Evolutionary conservation across 2,888 invertebrate genomes (phyloP), one percentile per base, ranked within the genome.

Genomic region (Noctua fimbriata): DNA sequence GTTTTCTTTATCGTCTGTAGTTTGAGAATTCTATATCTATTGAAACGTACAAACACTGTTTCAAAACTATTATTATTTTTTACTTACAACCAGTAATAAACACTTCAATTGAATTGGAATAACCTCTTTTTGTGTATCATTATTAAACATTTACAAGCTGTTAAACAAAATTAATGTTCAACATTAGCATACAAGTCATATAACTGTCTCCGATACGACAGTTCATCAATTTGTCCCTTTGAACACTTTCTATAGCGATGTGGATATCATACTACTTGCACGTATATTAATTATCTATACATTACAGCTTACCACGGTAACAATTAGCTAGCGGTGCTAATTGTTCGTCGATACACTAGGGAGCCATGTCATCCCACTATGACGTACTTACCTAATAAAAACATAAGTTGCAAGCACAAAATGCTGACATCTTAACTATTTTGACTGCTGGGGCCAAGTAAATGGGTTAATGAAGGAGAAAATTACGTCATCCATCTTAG

Each of bases 401-500:
- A 76, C 71, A 70, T 84, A 85, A 77, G 75, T 47, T 76, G 78
- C 84, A 78, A 79, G 78, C 84, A 71, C 66, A 77, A 83, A 90
- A 87, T 87, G 90, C 92, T 91, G 90, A 91, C 89, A 93, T 92
- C 87, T 87, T 86, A 93, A 94, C 92, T 94, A 94, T 95, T 95
- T 94, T 93, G 92, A 93, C 91, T 91, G 90, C 90, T 91, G 89
- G 89, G 89, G 89, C 91, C 90, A 93, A 94, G 92, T 93, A 95
- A 96, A 95, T 95, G 93, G 95, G 94, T 95, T 96, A 96, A 96
- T 96, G 95, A 95, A 95, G 93, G 91, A 94, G 94, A 94, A 95
- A 95, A 96, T 95, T 92, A 95, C 94, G 92, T 94, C 94, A 95
- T 96, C 94, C 93, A 94, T 96, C 95, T 95, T 95, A 95, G 94